Evolutionary conservation across 2,888 invertebrate species (phyloP), one percentile per base, ranked within the genome.

Genomic region (Mesodorylaimus sp.): DNA sequence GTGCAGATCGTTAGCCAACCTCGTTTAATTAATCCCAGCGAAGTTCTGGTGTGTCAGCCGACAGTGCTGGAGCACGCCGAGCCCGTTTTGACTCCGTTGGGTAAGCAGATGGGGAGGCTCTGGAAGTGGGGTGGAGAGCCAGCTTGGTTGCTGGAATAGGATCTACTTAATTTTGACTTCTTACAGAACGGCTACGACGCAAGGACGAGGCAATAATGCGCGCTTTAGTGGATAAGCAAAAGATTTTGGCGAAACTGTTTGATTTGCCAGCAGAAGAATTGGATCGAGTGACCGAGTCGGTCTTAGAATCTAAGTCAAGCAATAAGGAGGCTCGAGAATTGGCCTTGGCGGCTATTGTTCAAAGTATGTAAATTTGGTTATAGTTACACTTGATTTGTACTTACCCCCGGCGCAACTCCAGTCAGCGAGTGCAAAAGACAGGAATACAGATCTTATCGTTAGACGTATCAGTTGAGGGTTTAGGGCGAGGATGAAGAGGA

Each of bases 61-160:
- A 51, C 60, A 10, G 54, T 66, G n/a, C 58, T 66, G 28, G 62
- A 63, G 36, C 61, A 65, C 50, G 66, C 69, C 0, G 61, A 66
- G 52, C 65, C 68, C 3, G 64, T 69, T 16, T 51, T 68, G 26
- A 66, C 67, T 3, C 67, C 67, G 3, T 55, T 62, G 46, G 62
- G 63, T 63, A 55, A 26, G 13, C 21, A 21, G 7, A 21, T 39
- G 21, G 41, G 10, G 7, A 32, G 16, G 10, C 16, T 39, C 21
- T 39, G 10, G 21, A 21, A 39, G 10, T 21, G 10, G 10, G 32
- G 10, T 16, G 16, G 16, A 32, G 32, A 13, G 16, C 16, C 16
- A 16, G 32, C 32, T n/a, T n/a, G n/a, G n/a, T n/a, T n/a, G n/a
- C n/a, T n/a, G n/a, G n/a, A n/a, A n/a, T n/a, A n/a, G n/a, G n/a